Percentiles rank a stretch among this genome's conserved stretches.
phyloP scores from a whole-genome alignment of 2,888 invertebrate species.

The Drosophila gaucha region DNA sequence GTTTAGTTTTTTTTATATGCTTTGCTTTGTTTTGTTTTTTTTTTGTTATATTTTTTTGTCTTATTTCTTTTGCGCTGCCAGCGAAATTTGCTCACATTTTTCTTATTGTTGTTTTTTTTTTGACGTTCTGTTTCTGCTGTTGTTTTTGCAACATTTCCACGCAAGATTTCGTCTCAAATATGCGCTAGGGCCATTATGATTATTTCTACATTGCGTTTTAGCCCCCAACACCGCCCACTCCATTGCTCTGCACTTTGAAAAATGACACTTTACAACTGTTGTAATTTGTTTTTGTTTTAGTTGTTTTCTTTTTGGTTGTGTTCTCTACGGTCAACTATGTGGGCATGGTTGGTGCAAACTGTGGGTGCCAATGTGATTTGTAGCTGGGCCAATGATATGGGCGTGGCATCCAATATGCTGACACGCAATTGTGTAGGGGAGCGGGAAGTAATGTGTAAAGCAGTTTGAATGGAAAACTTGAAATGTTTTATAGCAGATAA shows the following conservation, averaged over 20 bases:
- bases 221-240: conserved; percentile 6
- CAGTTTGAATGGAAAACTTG: not conserved
- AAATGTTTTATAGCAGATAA: not conserved
- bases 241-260: conserved; percentile 65
- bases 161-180: conserved; percentile 77
- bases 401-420: conserved; percentile 41
- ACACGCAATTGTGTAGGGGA: conserved; percentile 2
- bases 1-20: conserved; percentile 73
- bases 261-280: conserved; percentile 80
- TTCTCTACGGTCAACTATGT: conserved; percentile 38
- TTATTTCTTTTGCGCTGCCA: conserved; percentile 69
- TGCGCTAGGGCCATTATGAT: conserved; percentile 74
- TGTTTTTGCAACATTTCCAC: conserved; percentile 72
- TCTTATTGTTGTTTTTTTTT: conserved; percentile 59
- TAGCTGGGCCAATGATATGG: conserved; percentile 49
- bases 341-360: conserved; percentile 42
- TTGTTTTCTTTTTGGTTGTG: conserved; percentile 10
- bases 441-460: not conserved
- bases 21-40: conserved; percentile 29
- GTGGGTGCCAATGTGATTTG: conserved; percentile 69
- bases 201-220: conserved; percentile 70
- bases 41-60: conserved; percentile 32
- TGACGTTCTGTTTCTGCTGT: conserved; percentile 31
- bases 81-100: conserved; percentile 74
- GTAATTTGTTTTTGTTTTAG: conserved; percentile 71